phyloP scores from a whole-genome alignment of 2,888 invertebrate species.

The Phania funesta region DNA sequence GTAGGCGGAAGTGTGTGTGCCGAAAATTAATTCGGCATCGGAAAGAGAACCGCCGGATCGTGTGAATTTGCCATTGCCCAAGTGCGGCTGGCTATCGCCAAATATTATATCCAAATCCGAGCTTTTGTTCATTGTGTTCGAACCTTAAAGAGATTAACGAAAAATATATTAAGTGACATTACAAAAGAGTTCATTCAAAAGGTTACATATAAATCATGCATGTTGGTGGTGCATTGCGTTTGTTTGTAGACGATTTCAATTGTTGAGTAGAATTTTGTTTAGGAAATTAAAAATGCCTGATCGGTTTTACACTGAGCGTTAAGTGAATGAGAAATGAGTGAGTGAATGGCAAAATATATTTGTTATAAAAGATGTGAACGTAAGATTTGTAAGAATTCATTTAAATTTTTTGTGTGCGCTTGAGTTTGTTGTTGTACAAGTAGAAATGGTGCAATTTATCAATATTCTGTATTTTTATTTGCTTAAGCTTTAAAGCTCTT shows the following conservation, averaged over 20 bases:
- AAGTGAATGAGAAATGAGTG: slow-evolving; percentile 48
- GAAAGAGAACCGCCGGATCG: slow-evolving; percentile 78
- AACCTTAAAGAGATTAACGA: slow-evolving; percentile 72
- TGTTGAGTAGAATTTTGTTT: slow-evolving; percentile 9
- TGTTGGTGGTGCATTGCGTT: slow-evolving; percentile 55
- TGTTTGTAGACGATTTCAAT: slow-evolving; percentile 4
- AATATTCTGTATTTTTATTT: slow-evolving; percentile 10
- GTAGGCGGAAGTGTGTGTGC: slow-evolving; percentile 73
- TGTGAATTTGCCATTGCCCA: slow-evolving; percentile 75
- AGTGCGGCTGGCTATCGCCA: slow-evolving; percentile 71
- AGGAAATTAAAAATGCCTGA: not conserved
- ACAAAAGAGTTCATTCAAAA: not conserved
- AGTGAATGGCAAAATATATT: not conserved
- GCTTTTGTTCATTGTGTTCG: slow-evolving; percentile 71
- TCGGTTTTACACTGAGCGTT: slow-evolving; percentile 3
- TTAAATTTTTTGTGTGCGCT: slow-evolving; percentile 1
- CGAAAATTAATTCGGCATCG: slow-evolving; percentile 80
- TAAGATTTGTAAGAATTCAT: not conserved
- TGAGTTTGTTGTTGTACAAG: slow-evolving; percentile 8
- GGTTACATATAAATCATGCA: slow-evolving; percentile 50
- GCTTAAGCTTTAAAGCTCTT: slow-evolving; percentile 26
- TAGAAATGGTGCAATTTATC: slow-evolving; percentile 31
- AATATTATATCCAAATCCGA: slow-evolving; percentile 79
- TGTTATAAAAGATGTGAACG: not conserved
- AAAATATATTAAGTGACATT: not conserved